A percentile compares a stretch with the other conserved stretches of the same genome.
These are phyloP conservation scores for Perodicticus potto DNA, from an alignment of 2,797 vertebrate genomes.

Conservation along the genomic window DNA sequence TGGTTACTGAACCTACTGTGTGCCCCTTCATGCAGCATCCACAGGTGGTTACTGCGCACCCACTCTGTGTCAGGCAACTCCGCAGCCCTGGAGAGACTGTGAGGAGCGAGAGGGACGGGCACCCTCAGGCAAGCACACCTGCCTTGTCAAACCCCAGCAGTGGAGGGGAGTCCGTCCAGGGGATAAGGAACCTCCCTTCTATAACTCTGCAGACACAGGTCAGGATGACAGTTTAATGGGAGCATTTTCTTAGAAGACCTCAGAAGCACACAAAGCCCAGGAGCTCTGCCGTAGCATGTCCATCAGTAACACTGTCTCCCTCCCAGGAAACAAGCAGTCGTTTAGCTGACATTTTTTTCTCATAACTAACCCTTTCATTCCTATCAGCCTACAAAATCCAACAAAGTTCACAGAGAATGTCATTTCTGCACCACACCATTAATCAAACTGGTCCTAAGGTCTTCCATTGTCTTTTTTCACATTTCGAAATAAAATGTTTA, in stretches of 20 bases:
- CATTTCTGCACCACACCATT: background rate
- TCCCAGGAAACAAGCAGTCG: background rate
- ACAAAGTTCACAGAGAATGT: background rate
- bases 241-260: background rate
- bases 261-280: background rate
- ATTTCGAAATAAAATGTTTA: constrained; percentile 16
- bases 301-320: background rate
- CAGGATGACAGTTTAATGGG: background rate
- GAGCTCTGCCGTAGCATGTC: background rate
- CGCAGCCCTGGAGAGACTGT: background rate
- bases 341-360: background rate
- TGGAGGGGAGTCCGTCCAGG: background rate
- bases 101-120: background rate
- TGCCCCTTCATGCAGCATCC: background rate
- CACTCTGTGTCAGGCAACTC: background rate
- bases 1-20: too few species aligned
- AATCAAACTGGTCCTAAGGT: background rate
- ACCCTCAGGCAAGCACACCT: background rate
- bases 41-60: background rate
- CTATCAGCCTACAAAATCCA: background rate
- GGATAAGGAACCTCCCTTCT: background rate
- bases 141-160: background rate
- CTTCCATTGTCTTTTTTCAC: background rate
- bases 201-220: background rate
- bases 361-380: background rate